These are phyloP conservation scores for Sialis lutaria DNA, from an alignment of 2,888 invertebrate species.

Conservation along the genomic window DNA sequence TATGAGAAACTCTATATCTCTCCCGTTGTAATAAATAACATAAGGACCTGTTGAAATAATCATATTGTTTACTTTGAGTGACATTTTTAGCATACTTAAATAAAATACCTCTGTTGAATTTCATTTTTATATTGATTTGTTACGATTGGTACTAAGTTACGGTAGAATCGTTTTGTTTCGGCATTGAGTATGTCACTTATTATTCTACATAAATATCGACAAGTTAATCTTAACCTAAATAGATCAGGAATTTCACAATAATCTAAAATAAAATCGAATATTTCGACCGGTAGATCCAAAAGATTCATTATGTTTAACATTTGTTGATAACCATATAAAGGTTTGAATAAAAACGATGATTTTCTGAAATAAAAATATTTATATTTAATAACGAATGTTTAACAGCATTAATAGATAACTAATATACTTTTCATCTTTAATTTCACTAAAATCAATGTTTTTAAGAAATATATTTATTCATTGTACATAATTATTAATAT, in stretches of 20 bases:
- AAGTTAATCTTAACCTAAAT: slow-evolving; percentile 28
- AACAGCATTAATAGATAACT: too few species aligned
- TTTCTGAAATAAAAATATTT: too few species aligned
- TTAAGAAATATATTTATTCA: too few species aligned
- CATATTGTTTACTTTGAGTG: too few species aligned
- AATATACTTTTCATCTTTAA: too few species aligned
- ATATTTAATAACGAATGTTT: too few species aligned
- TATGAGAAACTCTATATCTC: slow-evolving; percentile 27
- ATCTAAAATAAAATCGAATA: slow-evolving; percentile 33
- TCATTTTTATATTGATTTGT: slow-evolving; percentile 11
- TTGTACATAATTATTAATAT: too few species aligned
- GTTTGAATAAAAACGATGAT: too few species aligned
- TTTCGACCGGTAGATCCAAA: slow-evolving; percentile 24
- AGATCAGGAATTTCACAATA: slow-evolving; percentile 31
- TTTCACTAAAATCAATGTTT: too few species aligned
- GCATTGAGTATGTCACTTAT: slow-evolving; percentile 19
- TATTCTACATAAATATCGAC: slow-evolving; percentile 27
- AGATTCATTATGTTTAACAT: neutral
- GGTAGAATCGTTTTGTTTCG: neutral
- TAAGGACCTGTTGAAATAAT: slow-evolving; percentile 11
- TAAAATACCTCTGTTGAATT: slow-evolving; percentile 10
- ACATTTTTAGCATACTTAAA: neutral
- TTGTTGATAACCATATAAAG: neutral
- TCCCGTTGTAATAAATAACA: slow-evolving; percentile 20
- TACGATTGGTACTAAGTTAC: slow-evolving; percentile 6